Conservation (phyloP, 2,113 vertebrate species). For the Mesitornis unicolor region DNA sequence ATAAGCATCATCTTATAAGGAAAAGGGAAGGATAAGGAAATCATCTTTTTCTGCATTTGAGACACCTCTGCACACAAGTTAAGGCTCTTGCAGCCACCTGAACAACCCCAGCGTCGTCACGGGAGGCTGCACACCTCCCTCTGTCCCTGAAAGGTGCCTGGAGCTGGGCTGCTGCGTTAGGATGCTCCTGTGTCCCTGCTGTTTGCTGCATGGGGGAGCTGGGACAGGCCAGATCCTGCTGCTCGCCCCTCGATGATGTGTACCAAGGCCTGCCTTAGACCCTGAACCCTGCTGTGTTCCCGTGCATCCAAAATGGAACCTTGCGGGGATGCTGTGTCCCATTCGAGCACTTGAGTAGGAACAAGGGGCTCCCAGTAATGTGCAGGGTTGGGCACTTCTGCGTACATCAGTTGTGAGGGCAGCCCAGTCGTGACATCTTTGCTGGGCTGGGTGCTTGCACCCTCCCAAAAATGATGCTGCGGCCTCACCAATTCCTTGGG, state of each 20-base stretch:
- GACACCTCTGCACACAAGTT: too few species aligned
- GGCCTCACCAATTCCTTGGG: neutral
- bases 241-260: rapidly evolving
- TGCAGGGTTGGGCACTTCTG: neutral
- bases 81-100: neutral
- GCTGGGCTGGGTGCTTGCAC: neutral
- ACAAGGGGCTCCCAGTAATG: neutral
- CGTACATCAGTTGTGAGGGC: rapidly evolving
- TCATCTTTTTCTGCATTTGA: neutral
- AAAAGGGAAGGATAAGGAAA: too few species aligned
- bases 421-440: neutral
- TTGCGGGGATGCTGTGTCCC: neutral
- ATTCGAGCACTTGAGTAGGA: neutral
- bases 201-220: neutral
- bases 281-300: neutral
- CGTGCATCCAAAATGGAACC: rapidly evolving
- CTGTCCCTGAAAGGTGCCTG: neutral
- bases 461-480: neutral
- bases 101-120: neutral
- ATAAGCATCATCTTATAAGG: too few species aligned
- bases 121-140: neutral
- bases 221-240: neutral
- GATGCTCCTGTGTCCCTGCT: neutral
- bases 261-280: neutral
- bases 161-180: rapidly evolving